These are phyloP conservation scores for Uria lomvia DNA, from an alignment of 2,113 vertebrate species.

Conservation along the genomic window DNA sequence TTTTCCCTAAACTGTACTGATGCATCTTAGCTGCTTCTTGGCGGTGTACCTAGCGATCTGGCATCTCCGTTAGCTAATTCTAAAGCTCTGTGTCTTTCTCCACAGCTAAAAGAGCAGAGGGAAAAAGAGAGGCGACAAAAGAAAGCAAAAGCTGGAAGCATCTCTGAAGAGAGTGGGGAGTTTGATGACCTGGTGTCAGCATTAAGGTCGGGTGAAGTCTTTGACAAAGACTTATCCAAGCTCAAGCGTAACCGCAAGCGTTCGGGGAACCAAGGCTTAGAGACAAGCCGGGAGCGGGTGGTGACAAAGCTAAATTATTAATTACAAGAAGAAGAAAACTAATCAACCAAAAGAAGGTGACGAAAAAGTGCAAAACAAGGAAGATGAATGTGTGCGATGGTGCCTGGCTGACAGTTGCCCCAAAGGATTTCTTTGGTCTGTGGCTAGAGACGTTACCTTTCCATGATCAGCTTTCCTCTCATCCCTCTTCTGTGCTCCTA, in stretches of 20 bases:
- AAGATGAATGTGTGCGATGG: constrained; percentile 4
- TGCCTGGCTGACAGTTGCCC: not conserved
- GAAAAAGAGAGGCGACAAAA: constrained; percentile 88
- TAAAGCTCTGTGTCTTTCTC: constrained; percentile 31
- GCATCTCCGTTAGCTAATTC: not conserved
- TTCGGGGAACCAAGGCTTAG: constrained; percentile 84
- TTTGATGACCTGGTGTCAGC: constrained; percentile 96
- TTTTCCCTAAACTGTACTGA: not conserved
- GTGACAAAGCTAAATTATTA: constrained; percentile 92
- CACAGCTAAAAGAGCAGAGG: constrained; percentile 92
- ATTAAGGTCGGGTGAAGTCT: constrained; percentile 92
- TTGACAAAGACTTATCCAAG: constrained; percentile 98
- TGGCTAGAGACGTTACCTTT: constrained; percentile 21
- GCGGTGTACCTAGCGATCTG: not conserved
- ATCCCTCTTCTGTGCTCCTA: constrained; percentile 23
- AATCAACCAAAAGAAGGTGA: constrained; percentile 12
- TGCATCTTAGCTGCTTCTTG: not conserved
- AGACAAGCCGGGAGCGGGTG: constrained; percentile 85
- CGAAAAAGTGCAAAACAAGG: constrained; percentile 38
- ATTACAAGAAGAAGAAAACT: constrained; percentile 43
- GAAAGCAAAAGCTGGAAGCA: constrained; percentile 73
- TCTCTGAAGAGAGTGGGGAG: constrained; percentile 89
- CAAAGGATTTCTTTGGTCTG: constrained; percentile 11
- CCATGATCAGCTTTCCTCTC: constrained; percentile 42
- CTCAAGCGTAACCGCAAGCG: constrained; percentile 96